Evolutionary conservation across 2,888 invertebrate genomes (phyloP).

Genomic region (Drosophila lutescens): DNA sequence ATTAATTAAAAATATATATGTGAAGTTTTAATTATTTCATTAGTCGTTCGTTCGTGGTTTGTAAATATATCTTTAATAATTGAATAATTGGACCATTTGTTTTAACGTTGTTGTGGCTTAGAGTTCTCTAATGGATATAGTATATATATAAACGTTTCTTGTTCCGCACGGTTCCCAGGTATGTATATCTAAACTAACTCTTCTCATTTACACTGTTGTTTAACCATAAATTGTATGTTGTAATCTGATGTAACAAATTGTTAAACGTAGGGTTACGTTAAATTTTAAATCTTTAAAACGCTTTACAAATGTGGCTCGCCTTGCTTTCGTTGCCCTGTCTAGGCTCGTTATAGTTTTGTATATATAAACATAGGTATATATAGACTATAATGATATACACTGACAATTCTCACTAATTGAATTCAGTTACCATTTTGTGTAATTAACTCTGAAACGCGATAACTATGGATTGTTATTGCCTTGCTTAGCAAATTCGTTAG

Average conservation of each 20-base stretch:
- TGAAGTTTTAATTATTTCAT: constrained; percentile 34
- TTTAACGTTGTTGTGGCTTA: constrained; percentile 67
- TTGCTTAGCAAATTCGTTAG: constrained; percentile 81
- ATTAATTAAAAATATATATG: constrained; percentile 67
- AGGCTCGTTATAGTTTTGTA: constrained; percentile 39
- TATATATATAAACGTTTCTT: constrained; percentile 52
- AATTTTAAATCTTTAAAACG: constrained; percentile 58
- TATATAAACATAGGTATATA: constrained; percentile 43
- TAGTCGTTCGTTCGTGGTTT: constrained; percentile 52
- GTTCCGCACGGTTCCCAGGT: constrained; percentile 72
- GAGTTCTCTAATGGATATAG: constrained; percentile 47
- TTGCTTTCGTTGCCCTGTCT: constrained; percentile 55
- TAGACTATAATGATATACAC: constrained; percentile 37
- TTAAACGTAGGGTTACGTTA: constrained; percentile 38
- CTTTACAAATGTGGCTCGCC: constrained; percentile 67
- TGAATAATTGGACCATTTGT: constrained; percentile 80
- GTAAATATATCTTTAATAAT: constrained; percentile 59
- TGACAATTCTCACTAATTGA: constrained; percentile 70
- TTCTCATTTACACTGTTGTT: constrained; percentile 50
- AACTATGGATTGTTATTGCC: constrained; percentile 70
- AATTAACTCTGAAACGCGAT: constrained; percentile 54
- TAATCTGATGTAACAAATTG: constrained; percentile 62
- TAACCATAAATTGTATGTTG: constrained; percentile 40
- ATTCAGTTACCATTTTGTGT: constrained; percentile 60
- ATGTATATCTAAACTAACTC: constrained; percentile 57